Evolutionary conservation across 2,113 vertebrate species (phyloP).

Genomic region (Nycticebus coucang): DNA sequence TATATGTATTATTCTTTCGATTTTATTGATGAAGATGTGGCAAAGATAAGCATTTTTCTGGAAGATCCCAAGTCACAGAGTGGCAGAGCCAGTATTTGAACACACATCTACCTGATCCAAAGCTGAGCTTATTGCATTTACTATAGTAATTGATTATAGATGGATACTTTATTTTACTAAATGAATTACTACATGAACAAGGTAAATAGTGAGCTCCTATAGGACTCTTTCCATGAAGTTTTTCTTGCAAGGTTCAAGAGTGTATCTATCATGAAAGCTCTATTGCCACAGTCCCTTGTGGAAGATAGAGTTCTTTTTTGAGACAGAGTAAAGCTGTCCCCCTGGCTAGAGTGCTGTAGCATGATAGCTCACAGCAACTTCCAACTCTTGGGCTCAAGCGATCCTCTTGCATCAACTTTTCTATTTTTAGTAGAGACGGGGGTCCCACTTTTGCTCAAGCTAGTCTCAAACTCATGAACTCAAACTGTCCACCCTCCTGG

Average conservation of each 20-base stretch:
- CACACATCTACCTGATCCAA: background rate
- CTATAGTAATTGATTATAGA: background rate
- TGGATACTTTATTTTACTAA: background rate
- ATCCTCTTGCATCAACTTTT: too few species aligned
- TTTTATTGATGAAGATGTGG: background rate
- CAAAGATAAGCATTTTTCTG: background rate
- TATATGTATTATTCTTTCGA: background rate
- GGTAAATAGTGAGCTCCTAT: background rate
- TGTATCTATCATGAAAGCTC: slow-evolving; percentile 21
- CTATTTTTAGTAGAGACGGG: too few species aligned
- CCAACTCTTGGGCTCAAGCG: too few species aligned
- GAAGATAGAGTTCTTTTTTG: background rate
- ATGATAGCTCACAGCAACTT: too few species aligned
- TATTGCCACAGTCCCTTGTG: background rate
- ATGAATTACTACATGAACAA: background rate
- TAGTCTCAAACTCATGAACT: too few species aligned
- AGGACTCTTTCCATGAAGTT: background rate
- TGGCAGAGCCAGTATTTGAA: background rate
- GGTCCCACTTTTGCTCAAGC: too few species aligned
- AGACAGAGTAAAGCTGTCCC: too few species aligned
- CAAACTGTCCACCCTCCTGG: too few species aligned
- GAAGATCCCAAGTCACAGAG: background rate
- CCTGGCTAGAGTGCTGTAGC: too few species aligned
- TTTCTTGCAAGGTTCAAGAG: slow-evolving; percentile 14
- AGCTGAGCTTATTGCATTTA: background rate